These are phyloP conservation scores for Pristionchus mayeri DNA, from an alignment of 2,888 invertebrate genomes.

Conservation along the genomic window DNA sequence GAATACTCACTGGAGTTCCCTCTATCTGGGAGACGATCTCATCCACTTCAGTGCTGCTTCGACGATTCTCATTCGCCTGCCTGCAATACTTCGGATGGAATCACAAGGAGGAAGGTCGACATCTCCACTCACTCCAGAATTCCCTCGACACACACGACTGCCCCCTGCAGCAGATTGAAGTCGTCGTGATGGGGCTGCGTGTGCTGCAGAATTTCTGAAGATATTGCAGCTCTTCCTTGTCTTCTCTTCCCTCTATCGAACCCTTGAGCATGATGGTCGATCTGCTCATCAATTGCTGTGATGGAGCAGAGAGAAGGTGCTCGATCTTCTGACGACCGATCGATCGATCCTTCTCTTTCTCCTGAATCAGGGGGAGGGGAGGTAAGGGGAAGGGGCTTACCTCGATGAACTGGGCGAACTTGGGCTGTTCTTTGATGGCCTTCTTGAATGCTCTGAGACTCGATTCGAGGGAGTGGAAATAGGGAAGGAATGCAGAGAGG, in stretches of 20 bases:
- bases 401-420: conserved; percentile 24
- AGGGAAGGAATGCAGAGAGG: conserved; percentile 9
- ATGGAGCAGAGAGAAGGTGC: conserved; percentile 32
- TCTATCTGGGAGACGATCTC: conserved; percentile 17
- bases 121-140: not conserved
- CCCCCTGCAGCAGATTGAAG: not conserved
- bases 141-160: conserved; percentile 5
- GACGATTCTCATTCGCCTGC: conserved; percentile 18
- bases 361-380: not conserved
- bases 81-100: too few species aligned
- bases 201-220: conserved; percentile 26
- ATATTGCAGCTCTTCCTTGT: not conserved
- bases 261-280: conserved; percentile 41
- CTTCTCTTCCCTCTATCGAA: not conserved
- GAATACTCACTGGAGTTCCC: not conserved
- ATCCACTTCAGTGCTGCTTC: not conserved
- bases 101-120: too few species aligned
- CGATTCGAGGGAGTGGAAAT: conserved; percentile 38
- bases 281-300: conserved; percentile 41
- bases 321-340: conserved; percentile 46
- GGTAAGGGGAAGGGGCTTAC: not conserved
- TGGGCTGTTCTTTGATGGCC: not conserved
- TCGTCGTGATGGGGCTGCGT: conserved; percentile 1
- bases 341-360: conserved; percentile 40
- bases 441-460: conserved; percentile 11